phyloP scores from a whole-genome alignment of 2,113 vertebrate species.

The Thalassarche chlororhynchos region DNA sequence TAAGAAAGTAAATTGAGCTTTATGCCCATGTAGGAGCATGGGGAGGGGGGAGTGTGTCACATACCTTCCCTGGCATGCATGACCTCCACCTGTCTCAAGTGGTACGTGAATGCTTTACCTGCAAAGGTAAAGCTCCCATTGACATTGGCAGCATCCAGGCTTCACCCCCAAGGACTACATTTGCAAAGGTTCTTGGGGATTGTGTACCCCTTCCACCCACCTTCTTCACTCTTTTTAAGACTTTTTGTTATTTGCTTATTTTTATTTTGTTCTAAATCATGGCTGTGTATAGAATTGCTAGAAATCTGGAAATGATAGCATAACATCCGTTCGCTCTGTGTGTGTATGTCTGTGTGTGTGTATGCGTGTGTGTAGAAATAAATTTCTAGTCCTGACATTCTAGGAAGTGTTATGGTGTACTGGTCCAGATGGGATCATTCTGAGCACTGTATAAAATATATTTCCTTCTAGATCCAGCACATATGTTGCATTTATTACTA shows the following conservation, averaged over 20 bases:
- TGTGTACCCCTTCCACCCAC: not conserved
- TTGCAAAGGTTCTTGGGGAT: not conserved
- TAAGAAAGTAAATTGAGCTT: not conserved
- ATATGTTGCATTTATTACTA: not conserved
- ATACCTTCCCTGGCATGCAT: not conserved
- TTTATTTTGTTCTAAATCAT: not conserved
- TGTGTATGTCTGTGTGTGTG: not conserved
- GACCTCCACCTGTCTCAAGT: not conserved
- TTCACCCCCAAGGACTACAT: not conserved
- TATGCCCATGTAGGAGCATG: accelerated
- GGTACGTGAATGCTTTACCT: not conserved
- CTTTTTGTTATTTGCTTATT: not conserved
- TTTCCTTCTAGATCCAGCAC: not conserved
- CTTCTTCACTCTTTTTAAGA: not conserved
- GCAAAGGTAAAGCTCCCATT: not conserved
- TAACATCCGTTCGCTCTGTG: not conserved
- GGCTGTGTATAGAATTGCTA: not conserved
- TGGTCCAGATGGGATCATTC: not conserved
- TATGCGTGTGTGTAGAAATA: not conserved
- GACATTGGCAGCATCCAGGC: not conserved
- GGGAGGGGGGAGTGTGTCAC: not conserved
- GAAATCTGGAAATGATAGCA: not conserved
- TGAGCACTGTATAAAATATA: not conserved
- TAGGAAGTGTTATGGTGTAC: not conserved
- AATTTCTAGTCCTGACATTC: not conserved